phyloP scores from a whole-genome alignment of 2,888 invertebrate genomes.

The Eudasyphora cyanicolor region DNA sequence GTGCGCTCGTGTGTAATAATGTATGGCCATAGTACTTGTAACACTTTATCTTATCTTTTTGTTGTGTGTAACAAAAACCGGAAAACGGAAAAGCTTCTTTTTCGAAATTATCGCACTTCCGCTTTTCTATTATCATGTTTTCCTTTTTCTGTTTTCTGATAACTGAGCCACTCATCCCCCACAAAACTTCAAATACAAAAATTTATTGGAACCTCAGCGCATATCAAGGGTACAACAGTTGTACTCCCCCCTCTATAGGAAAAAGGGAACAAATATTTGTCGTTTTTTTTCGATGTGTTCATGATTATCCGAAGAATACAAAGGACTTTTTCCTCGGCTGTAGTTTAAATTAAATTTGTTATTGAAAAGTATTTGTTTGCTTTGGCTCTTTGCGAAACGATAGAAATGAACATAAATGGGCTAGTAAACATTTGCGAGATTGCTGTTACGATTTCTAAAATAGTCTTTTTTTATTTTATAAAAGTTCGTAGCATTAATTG shows the following conservation, averaged over 20 bases:
- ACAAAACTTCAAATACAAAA: not conserved
- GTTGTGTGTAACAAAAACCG: slow-evolving; percentile 35
- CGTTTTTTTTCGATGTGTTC: not conserved
- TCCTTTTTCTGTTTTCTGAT: slow-evolving; percentile 24
- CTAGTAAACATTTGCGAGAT: no score
- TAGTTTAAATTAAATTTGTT: slow-evolving; percentile 11
- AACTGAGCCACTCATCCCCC: not conserved
- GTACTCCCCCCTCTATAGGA: not conserved
- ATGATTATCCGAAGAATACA: slow-evolving; percentile 45
- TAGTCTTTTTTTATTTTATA: no score
- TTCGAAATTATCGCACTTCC: slow-evolving; percentile 57
- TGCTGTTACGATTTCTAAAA: no score
- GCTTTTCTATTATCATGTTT: slow-evolving; percentile 53
- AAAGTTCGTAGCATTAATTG: no score
- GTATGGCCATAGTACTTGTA: slow-evolving; percentile 23
- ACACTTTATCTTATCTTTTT: slow-evolving; percentile 42
- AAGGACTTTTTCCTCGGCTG: slow-evolving; percentile 18
- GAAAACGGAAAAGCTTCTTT: slow-evolving; percentile 44
- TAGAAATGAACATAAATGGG: not conserved
- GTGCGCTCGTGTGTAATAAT: not conserved
- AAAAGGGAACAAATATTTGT: not conserved
- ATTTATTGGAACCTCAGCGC: slow-evolving; percentile 4
- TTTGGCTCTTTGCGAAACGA: not conserved
- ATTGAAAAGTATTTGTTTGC: not conserved
- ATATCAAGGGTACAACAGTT: not conserved